Base-by-base conservation (phyloP, 2,888 invertebrate genomes). In the Lochmaea crataegi region DNA sequence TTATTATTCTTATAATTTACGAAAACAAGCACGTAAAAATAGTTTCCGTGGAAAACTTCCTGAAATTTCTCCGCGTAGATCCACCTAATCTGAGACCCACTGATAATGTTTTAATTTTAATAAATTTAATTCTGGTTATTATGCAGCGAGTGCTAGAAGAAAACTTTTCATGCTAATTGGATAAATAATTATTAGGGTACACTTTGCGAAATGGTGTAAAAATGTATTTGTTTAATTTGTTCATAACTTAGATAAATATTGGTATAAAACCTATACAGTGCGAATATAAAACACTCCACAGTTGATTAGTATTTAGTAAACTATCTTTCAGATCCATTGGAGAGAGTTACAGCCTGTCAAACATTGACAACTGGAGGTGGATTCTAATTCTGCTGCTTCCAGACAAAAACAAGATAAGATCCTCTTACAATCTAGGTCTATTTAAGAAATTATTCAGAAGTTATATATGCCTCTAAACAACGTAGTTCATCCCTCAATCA, bases 1-100 rank as follows among this genome's bases (percentile, higher is more conserved):
- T 82, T 81, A 82, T 80, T 74, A 75, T 69, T 72, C 73, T 64
- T 78, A 75, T 79, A 80, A 79, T 75, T 80, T 51, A 75, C 38
- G 22, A 60, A 70, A 77, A 75, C 74, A 72, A 66, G 66, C 57
- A 63, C 56, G 38, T 63, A 65, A 76, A 38, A 74, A 73, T 77
- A 73, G 69, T 75, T 72, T 67, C 48, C 16, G 42, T 16, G 18
- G 48, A 56, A 57, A 68, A 72, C 38, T 72, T 72, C 48, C 45
- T 11, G 26, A 64, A 18, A 38, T 38, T 38, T 70, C 42, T 42
- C 42, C 57, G 45, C 61, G 12, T 16, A 42, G 18, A 63, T 26
- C 41, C 61, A 12, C 3, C 61, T 18, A 63, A 63, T 63, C 61
- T 68, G 45, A 57, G 64, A 65, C 67, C 65, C 45, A 56, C 42